These are phyloP conservation scores for Sterrhoptilus dennistouni DNA, from an alignment of 2,113 vertebrate species.

Conservation along the genomic window DNA sequence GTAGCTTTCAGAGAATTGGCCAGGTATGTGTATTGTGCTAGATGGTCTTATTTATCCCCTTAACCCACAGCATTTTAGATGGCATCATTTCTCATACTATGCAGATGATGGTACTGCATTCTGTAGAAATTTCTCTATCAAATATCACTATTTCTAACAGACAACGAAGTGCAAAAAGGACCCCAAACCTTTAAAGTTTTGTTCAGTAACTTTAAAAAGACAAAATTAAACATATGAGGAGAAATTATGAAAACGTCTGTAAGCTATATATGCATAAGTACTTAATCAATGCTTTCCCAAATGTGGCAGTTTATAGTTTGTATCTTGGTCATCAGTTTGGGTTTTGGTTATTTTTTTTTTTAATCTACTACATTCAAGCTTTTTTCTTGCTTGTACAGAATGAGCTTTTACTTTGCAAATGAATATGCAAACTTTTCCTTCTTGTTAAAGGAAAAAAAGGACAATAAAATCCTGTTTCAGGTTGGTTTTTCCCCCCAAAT, in stretches of 20 bases:
- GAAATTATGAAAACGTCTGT: neutral
- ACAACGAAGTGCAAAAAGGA: neutral
- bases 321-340: neutral
- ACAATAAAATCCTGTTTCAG: neutral
- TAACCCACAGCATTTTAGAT: neutral
- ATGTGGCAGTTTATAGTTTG: neutral
- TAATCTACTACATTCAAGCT: neutral
- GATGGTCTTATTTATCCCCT: neutral
- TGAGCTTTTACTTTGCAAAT: neutral
- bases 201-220: neutral
- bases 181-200: neutral
- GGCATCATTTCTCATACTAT: neutral
- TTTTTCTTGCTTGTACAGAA: neutral
- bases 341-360: neutral
- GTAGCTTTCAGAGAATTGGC: neutral
- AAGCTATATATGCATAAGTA: neutral
- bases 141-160: neutral
- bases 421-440: neutral
- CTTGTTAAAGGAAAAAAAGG: neutral
- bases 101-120: neutral
- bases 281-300: neutral
- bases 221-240: neutral
- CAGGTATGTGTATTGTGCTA: neutral
- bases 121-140: neutral
- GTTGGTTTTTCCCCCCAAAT: neutral